These are phyloP conservation scores for Todus mexicanus DNA, from an alignment of 2,797 vertebrate genomes.

Conservation along the genomic window DNA sequence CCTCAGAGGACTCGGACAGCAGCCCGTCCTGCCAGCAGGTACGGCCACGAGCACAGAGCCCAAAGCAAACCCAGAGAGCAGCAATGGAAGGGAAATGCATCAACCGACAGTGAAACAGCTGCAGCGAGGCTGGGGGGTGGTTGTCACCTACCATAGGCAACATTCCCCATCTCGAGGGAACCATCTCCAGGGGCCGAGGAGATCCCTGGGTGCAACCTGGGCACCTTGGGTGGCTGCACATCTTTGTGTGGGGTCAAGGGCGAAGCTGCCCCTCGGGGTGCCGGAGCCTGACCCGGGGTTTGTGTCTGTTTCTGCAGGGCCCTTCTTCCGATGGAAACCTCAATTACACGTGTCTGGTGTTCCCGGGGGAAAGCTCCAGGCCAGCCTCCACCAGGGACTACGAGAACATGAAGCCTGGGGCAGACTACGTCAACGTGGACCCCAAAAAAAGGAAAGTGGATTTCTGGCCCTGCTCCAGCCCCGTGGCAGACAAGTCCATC, in stretches of 20 bases:
- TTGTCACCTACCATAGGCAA: rapidly evolving
- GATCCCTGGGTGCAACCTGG: not conserved
- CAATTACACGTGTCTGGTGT: conserved; percentile 49
- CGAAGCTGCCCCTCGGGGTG: not conserved
- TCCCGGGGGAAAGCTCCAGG: not conserved
- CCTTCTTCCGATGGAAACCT: not conserved
- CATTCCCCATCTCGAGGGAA: rapidly evolving
- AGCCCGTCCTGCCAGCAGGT: conserved; percentile 19
- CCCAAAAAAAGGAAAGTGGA: not conserved
- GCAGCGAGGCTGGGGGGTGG: too few species aligned
- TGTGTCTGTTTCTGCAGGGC: not conserved
- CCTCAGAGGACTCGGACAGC: not conserved
- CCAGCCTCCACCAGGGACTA: not conserved
- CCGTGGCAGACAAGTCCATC: not conserved
- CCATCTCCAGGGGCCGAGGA: not conserved
- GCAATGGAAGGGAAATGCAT: not conserved
- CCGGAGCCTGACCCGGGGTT: not conserved
- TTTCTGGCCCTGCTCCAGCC: conserved; percentile 25
- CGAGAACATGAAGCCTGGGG: not conserved
- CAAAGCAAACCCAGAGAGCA: not conserved
- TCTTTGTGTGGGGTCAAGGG: not conserved
- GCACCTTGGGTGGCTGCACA: rapidly evolving
- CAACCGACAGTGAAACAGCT: rapidly evolving
- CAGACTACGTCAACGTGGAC: conserved; percentile 63
- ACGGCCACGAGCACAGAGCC: rapidly evolving